A percentile compares a stretch with the other conserved stretches of the same genome.
Conservation (phyloP, 2,113 vertebrate species). For the Hemibagrus wyckioides region DNA sequence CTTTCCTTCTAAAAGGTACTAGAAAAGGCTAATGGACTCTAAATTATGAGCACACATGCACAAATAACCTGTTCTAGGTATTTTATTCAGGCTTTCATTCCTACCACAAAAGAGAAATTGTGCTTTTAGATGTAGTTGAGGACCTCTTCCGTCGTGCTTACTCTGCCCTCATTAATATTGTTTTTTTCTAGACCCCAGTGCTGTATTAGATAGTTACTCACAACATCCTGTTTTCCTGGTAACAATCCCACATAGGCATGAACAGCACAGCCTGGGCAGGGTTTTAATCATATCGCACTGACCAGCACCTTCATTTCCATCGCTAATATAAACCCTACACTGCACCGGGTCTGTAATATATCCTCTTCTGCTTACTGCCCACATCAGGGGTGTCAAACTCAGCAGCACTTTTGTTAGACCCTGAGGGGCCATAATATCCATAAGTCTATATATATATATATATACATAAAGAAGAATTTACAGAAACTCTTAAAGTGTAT, state of each 20-base stretch:
- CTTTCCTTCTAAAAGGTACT: background rate
- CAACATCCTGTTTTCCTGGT: background rate
- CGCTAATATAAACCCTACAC: background rate
- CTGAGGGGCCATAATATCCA: background rate
- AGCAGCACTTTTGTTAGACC: no score
- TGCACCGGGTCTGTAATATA: background rate
- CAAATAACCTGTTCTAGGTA: background rate
- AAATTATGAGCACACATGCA: conserved; percentile 6
- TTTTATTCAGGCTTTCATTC: conserved; percentile 17
- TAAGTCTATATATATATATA: background rate
- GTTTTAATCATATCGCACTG: background rate
- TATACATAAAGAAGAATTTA: background rate
- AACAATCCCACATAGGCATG: background rate
- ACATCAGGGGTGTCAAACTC: no score
- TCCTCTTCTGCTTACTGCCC: background rate
- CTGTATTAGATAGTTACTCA: background rate
- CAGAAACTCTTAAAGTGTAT: background rate
- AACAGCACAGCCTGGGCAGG: background rate
- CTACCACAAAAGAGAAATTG: background rate
- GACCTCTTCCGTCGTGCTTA: background rate
- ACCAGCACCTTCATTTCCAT: background rate
- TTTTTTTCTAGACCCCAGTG: background rate
- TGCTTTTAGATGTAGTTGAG: conserved; percentile 18
- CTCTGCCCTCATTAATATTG: background rate
- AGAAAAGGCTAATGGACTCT: conserved; percentile 13